Conservation (phyloP, 2,113 vertebrate species). For the Hippoglossus stenolepis region DNA sequence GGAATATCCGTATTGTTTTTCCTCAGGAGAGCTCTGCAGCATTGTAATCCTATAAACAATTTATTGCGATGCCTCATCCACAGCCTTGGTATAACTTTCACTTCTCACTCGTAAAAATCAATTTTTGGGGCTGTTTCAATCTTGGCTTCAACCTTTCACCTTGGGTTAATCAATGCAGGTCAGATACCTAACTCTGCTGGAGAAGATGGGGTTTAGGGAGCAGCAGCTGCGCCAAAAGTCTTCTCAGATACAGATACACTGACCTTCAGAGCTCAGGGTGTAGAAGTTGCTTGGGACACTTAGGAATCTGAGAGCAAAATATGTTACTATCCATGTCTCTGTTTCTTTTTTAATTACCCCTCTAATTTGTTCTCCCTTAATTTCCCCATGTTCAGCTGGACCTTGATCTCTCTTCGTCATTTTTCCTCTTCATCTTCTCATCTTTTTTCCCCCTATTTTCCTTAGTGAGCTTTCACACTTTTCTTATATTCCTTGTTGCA, state of each 20-base stretch:
- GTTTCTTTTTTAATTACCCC: slow-evolving; percentile 38
- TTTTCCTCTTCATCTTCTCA: neutral
- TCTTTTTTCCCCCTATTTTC: neutral
- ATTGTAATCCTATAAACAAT: neutral
- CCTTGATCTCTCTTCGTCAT: no score
- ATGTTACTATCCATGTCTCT: slow-evolving; percentile 43
- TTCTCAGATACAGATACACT: slow-evolving; percentile 62
- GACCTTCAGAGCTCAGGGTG: slow-evolving; percentile 54
- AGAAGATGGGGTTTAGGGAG: slow-evolving; percentile 44
- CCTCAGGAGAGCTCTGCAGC: neutral
- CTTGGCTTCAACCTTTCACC: slow-evolving; percentile 40
- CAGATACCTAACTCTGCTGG: slow-evolving; percentile 39
- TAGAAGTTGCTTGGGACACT: slow-evolving; percentile 40
- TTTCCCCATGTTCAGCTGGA: neutral
- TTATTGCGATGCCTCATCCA: neutral
- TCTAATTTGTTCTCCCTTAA: neutral
- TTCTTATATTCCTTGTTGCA: neutral
- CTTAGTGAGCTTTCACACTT: neutral
- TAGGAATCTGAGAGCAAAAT: slow-evolving; percentile 43
- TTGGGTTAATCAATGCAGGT: slow-evolving; percentile 53
- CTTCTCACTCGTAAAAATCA: slow-evolving; percentile 16
- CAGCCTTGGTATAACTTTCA: slow-evolving; percentile 7
- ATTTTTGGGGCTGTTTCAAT: slow-evolving; percentile 45
- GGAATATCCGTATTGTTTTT: neutral
- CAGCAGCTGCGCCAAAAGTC: slow-evolving; percentile 50